Evolutionary conservation across 2,888 invertebrate species (phyloP).

Genomic region (Acronicta aceris): DNA sequence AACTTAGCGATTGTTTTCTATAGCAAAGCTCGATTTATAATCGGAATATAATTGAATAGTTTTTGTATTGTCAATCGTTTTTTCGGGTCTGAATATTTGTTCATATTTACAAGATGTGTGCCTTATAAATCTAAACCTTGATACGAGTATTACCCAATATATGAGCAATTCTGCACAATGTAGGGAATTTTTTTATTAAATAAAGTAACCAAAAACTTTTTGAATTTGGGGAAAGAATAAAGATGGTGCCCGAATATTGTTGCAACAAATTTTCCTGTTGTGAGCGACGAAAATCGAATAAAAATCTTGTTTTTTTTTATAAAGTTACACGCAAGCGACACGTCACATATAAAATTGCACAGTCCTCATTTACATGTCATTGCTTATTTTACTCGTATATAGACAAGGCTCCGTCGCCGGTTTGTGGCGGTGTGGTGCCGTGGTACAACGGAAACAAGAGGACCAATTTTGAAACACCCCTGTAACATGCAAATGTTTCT

Average conservation of each 20-base stretch:
- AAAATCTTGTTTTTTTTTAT: not conserved
- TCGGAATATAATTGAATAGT: too few species aligned
- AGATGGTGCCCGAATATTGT: not conserved
- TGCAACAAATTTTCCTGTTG: constrained; percentile 2
- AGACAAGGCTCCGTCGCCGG: constrained; percentile 1
- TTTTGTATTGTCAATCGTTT: too few species aligned
- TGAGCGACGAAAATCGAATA: not conserved
- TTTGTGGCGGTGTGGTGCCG: not conserved
- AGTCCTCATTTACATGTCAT: constrained; percentile 36
- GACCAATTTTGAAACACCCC: constrained; percentile 33
- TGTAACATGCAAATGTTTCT: constrained; percentile 56
- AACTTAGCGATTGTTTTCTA: too few species aligned
- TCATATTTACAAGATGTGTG: too few species aligned
- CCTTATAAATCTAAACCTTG: too few species aligned
- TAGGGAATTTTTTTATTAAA: too few species aligned
- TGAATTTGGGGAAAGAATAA: not conserved
- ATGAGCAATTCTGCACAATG: not conserved
- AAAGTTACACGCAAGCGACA: not conserved
- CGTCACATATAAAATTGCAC: constrained; percentile 1
- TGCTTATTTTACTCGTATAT: constrained; percentile 41
- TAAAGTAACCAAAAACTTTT: too few species aligned
- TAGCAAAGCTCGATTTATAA: too few species aligned
- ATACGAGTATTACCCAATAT: not conserved
- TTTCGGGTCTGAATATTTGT: too few species aligned
- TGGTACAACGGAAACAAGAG: constrained; percentile 44